These are phyloP conservation scores for Psix sp. DNA, from an alignment of 1,140 invertebrate genomes.

Conservation along the genomic window DNA sequence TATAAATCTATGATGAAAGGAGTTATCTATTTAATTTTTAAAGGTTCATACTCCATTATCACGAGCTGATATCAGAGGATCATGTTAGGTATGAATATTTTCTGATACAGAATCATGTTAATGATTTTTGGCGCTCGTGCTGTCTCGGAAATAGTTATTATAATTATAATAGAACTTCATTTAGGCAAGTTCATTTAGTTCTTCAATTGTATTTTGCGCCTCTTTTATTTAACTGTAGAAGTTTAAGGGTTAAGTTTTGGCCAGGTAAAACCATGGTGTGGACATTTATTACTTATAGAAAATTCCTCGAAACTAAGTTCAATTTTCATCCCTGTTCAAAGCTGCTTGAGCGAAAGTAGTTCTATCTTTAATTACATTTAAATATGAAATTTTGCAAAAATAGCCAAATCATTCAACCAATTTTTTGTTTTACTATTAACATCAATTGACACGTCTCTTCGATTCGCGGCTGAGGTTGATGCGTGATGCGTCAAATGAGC, in stretches of 20 bases:
- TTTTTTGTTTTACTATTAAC: neutral
- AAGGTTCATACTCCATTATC: no score
- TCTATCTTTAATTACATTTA: neutral
- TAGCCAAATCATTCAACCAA: no score
- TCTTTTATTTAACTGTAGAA: neutral
- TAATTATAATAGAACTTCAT: neutral
- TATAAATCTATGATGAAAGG: no score
- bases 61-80: no score
- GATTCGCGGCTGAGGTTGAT: neutral
- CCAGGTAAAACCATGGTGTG: neutral
- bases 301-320: neutral
- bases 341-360: neutral
- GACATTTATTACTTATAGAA: neutral
- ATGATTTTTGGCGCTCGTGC: no score
- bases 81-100: no score
- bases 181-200: neutral
- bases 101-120: no score
- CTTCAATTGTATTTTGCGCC: neutral
- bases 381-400: neutral
- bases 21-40: no score
- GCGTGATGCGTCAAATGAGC: neutral
- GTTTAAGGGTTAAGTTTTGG: neutral
- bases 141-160: no score
- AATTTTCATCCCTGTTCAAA: neutral
- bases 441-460: neutral